Evolutionary conservation across 2,797 vertebrate genomes (phyloP).

Genomic region (Xiphorhynchus erythropygius): DNA sequence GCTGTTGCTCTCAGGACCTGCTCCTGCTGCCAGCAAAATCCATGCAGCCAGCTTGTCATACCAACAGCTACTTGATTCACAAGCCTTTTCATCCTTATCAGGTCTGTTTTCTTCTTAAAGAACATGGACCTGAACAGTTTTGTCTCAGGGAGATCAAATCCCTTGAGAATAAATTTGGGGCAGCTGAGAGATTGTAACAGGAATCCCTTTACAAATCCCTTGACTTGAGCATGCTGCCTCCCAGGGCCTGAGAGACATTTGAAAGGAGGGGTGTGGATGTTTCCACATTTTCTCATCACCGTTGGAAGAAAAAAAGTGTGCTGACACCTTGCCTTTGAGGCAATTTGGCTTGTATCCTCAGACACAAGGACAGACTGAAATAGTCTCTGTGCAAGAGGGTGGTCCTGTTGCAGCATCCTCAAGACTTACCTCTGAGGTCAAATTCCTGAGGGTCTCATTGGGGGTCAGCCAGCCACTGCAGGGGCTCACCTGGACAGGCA

Average conservation of each 20-base stretch:
- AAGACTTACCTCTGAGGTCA: slow-evolving; percentile 73
- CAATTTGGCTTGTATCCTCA: background rate
- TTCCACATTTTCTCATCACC: accelerated
- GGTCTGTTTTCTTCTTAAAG: background rate
- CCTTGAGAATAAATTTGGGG: background rate
- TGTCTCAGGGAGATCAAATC: background rate
- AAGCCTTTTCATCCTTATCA: background rate
- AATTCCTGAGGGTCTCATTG: slow-evolving; percentile 75
- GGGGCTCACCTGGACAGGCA: slow-evolving; percentile 69
- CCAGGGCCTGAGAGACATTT: background rate
- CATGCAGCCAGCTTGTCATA: background rate
- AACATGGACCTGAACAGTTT: background rate
- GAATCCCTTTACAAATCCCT: background rate
- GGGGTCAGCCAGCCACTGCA: slow-evolving; percentile 77
- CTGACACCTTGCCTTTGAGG: background rate
- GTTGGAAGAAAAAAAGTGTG: background rate
- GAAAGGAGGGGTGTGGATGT: background rate
- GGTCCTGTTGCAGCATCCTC: accelerated
- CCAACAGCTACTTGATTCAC: background rate
- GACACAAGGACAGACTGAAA: background rate
- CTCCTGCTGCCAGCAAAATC: background rate
- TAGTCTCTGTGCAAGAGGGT: background rate
- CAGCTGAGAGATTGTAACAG: background rate
- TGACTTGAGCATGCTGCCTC: background rate
- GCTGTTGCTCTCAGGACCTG: background rate